Evolutionary conservation across 2,797 vertebrate genomes (phyloP).

Genomic region (Staurois parvus): DNA sequence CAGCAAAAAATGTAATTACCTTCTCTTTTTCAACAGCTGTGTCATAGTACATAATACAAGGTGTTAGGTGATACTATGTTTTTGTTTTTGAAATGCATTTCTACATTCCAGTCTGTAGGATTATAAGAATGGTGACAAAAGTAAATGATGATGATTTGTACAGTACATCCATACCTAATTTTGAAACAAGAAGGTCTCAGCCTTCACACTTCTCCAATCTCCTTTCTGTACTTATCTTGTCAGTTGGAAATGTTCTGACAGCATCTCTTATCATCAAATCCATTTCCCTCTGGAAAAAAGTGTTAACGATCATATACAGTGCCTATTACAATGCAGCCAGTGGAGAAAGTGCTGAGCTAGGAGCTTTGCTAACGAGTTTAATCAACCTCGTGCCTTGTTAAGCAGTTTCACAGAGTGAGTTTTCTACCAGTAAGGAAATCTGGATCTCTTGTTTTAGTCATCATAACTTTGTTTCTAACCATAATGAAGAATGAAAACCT

Average conservation of each 20-base stretch:
- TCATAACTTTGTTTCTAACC: conserved; percentile 20
- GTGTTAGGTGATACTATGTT: not conserved
- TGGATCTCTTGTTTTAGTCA: conserved; percentile 39
- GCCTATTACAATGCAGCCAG: conserved; percentile 60
- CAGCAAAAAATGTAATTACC: not conserved
- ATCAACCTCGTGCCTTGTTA: conserved; percentile 59
- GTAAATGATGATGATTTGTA: not conserved
- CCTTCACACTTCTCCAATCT: not conserved
- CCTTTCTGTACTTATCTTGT: conserved; percentile 32
- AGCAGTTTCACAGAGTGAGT: conserved; percentile 43
- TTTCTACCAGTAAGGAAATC: conserved; percentile 42
- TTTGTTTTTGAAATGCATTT: not conserved
- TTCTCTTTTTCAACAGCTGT: not conserved
- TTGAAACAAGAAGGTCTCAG: not conserved
- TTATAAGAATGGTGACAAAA: not conserved
- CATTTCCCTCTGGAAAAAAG: conserved; percentile 65
- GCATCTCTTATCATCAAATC: conserved; percentile 64
- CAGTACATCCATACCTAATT: not conserved
- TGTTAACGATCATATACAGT: conserved; percentile 51
- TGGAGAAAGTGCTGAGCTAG: conserved; percentile 62
- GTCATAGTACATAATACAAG: not conserved
- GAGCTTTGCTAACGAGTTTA: conserved; percentile 63
- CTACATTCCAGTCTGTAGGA: not conserved
- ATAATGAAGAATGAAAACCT: conserved; percentile 12
- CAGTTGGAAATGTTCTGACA: conserved; percentile 65